Evolutionary conservation across 2,113 vertebrate genomes (phyloP).

Genomic region (Salminus brasiliensis): DNA sequence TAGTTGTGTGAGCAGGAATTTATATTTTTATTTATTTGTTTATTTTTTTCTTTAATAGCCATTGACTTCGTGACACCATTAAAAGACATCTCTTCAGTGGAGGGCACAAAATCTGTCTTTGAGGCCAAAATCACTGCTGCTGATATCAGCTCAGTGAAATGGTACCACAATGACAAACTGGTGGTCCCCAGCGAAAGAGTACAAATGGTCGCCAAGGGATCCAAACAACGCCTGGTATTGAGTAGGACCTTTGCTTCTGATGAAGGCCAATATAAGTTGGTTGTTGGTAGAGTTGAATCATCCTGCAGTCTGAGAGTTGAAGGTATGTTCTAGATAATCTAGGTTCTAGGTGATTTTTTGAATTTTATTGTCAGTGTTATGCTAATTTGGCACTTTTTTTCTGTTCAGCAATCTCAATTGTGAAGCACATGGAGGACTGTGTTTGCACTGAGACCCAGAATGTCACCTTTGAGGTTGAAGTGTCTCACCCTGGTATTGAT

Average conservation of each 20-base stretch:
- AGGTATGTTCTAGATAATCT: slow-evolving; percentile 74
- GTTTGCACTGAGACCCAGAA: slow-evolving; percentile 96
- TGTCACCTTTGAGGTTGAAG: slow-evolving; percentile 88
- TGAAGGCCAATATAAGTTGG: slow-evolving; percentile 85
- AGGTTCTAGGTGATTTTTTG: too few relatives aligned
- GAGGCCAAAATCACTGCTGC: slow-evolving; percentile 95
- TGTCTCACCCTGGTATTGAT: slow-evolving; percentile 92
- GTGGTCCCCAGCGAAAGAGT: slow-evolving; percentile 85
- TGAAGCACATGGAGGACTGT: slow-evolving; percentile 84
- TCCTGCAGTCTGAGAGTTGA: slow-evolving; percentile 86
- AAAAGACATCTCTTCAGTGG: slow-evolving; percentile 84
- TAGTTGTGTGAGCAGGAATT: background rate
- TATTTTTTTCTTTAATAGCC: slow-evolving; percentile 73
- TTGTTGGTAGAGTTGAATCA: slow-evolving; percentile 89
- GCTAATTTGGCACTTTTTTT: slow-evolving; percentile 7
- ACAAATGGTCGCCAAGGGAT: slow-evolving; percentile 90
- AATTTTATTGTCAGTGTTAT: background rate
- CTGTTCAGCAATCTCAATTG: slow-evolving; percentile 82
- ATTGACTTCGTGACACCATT: slow-evolving; percentile 86
- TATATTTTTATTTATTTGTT: too few relatives aligned
- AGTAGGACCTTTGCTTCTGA: slow-evolving; percentile 88
- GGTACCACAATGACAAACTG: slow-evolving; percentile 85
- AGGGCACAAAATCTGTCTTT: slow-evolving; percentile 93
- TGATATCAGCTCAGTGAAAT: slow-evolving; percentile 90
- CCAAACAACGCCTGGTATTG: slow-evolving; percentile 92